These are phyloP conservation scores for Aleiodes leptofemur DNA, from an alignment of 2,888 invertebrate species.

Conservation along the genomic window DNA sequence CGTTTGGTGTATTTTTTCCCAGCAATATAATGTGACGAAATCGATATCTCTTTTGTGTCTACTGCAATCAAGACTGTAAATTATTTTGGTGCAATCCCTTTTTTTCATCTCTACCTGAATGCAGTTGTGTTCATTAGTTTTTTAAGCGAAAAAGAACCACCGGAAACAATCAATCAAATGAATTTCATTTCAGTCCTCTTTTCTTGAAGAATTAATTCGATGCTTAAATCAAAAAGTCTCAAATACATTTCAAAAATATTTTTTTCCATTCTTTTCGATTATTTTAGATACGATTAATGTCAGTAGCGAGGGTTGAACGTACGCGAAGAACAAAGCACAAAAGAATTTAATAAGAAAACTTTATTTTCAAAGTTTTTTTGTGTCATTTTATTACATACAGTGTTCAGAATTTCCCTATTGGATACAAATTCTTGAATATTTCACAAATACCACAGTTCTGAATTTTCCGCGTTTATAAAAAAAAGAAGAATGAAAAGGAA, in stretches of 20 bases:
- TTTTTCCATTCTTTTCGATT: neutral
- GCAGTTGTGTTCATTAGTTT: neutral
- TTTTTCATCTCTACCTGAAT: neutral
- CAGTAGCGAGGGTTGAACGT: no score
- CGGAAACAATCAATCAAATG: constrained; percentile 24
- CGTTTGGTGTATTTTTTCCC: constrained; percentile 35
- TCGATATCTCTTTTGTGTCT: constrained; percentile 15
- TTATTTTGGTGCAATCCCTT: constrained; percentile 8
- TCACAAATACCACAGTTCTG: neutral
- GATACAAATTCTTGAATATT: neutral
- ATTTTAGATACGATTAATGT: constrained; percentile 8
- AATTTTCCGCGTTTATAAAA: constrained; percentile 2
- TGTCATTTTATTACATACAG: neutral
- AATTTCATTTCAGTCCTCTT: constrained; percentile 6
- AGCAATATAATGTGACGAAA: constrained; percentile 32
- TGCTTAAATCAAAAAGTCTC: neutral
- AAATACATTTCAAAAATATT: neutral
- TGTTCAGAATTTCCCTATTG: neutral
- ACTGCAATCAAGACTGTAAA: constrained; percentile 6
- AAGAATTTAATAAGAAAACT: constrained; percentile 4
- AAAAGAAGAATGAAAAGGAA: neutral
- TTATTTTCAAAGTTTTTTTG: constrained; percentile 17
- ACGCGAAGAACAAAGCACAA: neutral
- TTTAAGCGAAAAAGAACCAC: constrained; percentile 9
- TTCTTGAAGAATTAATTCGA: neutral